phyloP scores from a whole-genome alignment of 2,113 vertebrate genomes.

The Notechis scutatus region DNA sequence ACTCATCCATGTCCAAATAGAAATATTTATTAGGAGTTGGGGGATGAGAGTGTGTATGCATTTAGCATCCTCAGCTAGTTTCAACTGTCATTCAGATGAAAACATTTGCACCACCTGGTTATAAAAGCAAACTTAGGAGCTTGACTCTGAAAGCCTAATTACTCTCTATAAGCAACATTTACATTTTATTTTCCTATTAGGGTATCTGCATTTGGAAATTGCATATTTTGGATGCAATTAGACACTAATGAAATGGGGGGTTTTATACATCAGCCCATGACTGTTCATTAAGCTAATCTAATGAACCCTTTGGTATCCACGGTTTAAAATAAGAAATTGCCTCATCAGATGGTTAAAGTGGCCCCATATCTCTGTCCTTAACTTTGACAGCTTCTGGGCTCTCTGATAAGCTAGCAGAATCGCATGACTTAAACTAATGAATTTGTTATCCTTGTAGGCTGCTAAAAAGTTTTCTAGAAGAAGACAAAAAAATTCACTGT shows the following conservation, averaged over 20 bases:
- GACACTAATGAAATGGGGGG: constrained; percentile 25
- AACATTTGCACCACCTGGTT: constrained; percentile 11
- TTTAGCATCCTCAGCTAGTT: background rate
- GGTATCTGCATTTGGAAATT: constrained; percentile 8
- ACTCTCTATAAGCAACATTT: constrained; percentile 21
- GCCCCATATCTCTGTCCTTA: constrained; percentile 45
- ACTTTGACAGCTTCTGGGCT: constrained; percentile 16
- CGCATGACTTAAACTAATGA: constrained; percentile 43
- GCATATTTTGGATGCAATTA: constrained; percentile 36
- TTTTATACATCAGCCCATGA: constrained; percentile 29
- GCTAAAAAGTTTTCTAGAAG: constrained; percentile 42
- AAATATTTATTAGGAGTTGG: constrained; percentile 12
- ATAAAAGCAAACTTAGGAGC: background rate
- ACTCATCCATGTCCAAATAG: constrained; percentile 14
- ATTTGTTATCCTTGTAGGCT: constrained; percentile 50
- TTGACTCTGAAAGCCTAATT: constrained; percentile 18
- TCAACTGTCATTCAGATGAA: constrained; percentile 16
- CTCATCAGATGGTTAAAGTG: constrained; percentile 33
- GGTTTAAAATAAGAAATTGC: constrained; percentile 46
- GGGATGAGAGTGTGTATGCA: background rate
- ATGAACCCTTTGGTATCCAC: constrained; percentile 35
- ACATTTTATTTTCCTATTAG: constrained; percentile 21
- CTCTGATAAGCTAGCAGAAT: constrained; percentile 49
- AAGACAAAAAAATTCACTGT: constrained; percentile 40
- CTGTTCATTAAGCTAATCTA: constrained; percentile 47